phyloP scores from a whole-genome alignment of 2,888 invertebrate species.

The Drosophila cognata region DNA sequence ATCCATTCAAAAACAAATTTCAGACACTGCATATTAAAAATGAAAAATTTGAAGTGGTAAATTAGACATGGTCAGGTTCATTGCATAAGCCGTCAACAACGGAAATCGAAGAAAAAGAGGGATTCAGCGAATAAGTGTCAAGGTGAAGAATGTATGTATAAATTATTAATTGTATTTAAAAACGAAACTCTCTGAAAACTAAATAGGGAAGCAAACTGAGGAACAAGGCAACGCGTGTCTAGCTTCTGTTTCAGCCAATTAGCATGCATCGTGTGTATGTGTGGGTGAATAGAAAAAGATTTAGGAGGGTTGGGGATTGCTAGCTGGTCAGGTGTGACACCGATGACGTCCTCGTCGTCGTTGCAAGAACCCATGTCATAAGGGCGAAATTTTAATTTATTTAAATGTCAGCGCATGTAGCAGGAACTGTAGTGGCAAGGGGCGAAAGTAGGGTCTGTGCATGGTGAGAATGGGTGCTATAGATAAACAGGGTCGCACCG shows the following conservation, averaged over 20 bases:
- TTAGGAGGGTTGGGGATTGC: background rate
- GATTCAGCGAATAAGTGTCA: constrained; percentile 64
- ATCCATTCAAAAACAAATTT: constrained; percentile 15
- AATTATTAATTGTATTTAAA: constrained; percentile 25
- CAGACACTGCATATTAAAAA: background rate
- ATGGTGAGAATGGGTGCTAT: background rate
- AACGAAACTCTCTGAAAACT: constrained; percentile 8
- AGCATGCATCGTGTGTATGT: constrained; percentile 66
- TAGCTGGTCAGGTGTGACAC: constrained; percentile 69
- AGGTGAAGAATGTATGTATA: constrained; percentile 63
- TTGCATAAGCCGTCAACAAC: background rate
- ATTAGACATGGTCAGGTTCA: constrained; percentile 57
- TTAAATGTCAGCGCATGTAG: constrained; percentile 64
- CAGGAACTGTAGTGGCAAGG: background rate
- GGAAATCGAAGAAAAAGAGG: background rate
- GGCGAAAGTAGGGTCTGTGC: background rate
- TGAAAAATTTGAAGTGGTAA: constrained; percentile 28
- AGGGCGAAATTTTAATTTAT: constrained; percentile 76
- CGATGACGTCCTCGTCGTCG: constrained; percentile 72
- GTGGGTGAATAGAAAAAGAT: background rate
- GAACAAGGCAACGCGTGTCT: constrained; percentile 55
- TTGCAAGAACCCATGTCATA: constrained; percentile 65
- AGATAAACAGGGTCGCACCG: constrained; percentile 50
- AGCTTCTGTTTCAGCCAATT: constrained; percentile 62
- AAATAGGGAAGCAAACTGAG: constrained; percentile 7